Base-by-base conservation (phyloP, 2,113 vertebrate genomes). In the Cyanoderma ruficeps region DNA sequence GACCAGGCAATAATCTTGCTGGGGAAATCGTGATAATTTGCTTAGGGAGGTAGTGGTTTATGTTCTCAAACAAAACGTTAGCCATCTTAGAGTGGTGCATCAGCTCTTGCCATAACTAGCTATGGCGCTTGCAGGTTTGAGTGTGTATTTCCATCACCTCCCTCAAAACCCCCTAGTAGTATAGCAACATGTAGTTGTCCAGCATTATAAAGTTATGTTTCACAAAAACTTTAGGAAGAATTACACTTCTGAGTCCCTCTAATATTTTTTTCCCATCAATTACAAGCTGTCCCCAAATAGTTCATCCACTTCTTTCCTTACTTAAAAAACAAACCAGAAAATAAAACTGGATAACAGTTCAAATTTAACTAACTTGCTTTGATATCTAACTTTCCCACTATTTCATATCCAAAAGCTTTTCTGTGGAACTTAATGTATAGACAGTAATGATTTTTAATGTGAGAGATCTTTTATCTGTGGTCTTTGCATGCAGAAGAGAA, bases 131-230 rank as follows among this genome's bases (percentile, higher is more conserved):
- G 10, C 18, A 49, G 27, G 30, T 20, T 60, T 17, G 37, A 53
- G 42, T 3, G 1, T 20, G 27, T 39, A 16, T 79, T 94, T 65
- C 37, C 19, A 5, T 46, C 17, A 21, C 5, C 4, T 25, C 2
- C 2, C 2, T 18, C 9, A 6, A 50, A 69, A 59, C 2, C 1
- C 2, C 6, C 0, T 19, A 53, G 35, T 15, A 46, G 33, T n/a
- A 63, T 8, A 68, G 23, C 3, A 89, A 28, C 4, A 33, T 25
- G 5, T 41, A 41, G 10, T 15, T 64, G 13, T 64, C 20, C 6
- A 39, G 18, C 30, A 31, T 55, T 47, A 31, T 52, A 13, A 46
- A 15, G 65, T 74, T 67, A 27, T 30, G 5, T 18, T 81, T 65
- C 2, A 1, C 59, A n/a, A 57, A 1, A 70, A 10, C 33, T 91